A percentile compares a stretch with the other conserved stretches of the same genome.
Conservation (phyloP, 1,140 invertebrate genomes). For the Proctacanthus coquilletti region DNA sequence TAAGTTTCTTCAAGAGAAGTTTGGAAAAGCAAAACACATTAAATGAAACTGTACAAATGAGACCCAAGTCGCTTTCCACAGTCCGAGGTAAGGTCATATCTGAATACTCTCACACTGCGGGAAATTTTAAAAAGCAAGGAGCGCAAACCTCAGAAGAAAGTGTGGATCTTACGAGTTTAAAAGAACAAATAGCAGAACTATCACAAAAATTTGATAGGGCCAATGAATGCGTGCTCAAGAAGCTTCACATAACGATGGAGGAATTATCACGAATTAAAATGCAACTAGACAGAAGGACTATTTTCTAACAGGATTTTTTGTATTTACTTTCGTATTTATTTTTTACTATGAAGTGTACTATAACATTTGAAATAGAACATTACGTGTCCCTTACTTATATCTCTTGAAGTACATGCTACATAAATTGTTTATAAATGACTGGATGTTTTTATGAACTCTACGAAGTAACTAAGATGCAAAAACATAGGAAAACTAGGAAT, state of each 20-base stretch:
- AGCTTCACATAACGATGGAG: constrained; percentile 20
- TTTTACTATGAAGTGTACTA: too few species aligned
- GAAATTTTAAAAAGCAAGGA: constrained; percentile 6
- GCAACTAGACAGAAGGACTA: constrained; percentile 9
- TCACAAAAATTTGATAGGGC: constrained; percentile 19
- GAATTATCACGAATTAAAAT: constrained; percentile 18
- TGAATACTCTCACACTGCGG: neutral
- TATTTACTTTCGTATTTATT: too few species aligned
- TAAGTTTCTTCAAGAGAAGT: constrained; percentile 17
- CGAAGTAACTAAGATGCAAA: too few species aligned
- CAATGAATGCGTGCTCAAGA: constrained; percentile 17
- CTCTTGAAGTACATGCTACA: too few species aligned
- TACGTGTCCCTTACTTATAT: too few species aligned
- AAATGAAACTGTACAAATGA: constrained; percentile 16
- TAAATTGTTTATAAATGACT: too few species aligned
- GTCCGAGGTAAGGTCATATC: neutral
- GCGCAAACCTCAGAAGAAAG: constrained; percentile 18
- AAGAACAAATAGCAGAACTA: constrained; percentile 14
- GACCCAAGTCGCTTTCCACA: constrained; percentile 2
- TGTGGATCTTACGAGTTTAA: constrained; percentile 14
- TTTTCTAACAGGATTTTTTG: too few species aligned
- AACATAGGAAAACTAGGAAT: too few species aligned
- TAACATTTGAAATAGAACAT: too few species aligned
- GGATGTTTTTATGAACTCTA: too few species aligned
- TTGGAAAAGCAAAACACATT: neutral